These are phyloP conservation scores for Drosophila maculinotata DNA, from an alignment of 2,888 invertebrate species.

Conservation along the genomic window DNA sequence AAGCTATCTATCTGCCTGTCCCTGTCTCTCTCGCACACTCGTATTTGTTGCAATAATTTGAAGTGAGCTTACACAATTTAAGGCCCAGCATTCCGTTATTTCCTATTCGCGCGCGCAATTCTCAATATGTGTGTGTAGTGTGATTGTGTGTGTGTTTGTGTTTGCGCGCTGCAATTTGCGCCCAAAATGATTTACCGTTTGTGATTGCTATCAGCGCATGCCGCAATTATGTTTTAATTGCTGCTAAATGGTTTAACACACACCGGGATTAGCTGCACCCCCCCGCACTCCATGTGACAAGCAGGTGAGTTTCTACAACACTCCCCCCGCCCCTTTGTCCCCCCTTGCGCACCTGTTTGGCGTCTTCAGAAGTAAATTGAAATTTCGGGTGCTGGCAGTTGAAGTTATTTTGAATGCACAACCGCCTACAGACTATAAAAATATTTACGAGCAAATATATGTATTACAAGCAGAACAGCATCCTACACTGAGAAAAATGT, in stretches of 20 bases:
- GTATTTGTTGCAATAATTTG: conserved; percentile 54
- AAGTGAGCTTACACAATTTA: conserved; percentile 51
- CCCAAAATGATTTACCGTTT: conserved; percentile 68
- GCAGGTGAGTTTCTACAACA: conserved; percentile 51
- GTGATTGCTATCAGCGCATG: conserved; percentile 70
- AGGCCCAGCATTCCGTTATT: conserved; percentile 44
- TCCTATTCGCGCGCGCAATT: conserved; percentile 60
- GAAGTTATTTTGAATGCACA: conserved; percentile 47
- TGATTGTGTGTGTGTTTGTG: conserved; percentile 13
- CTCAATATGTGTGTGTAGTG: conserved; percentile 13
- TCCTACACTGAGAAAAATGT: background rate
- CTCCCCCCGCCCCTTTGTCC: background rate
- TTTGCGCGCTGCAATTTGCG: conserved; percentile 50
- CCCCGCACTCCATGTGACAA: conserved; percentile 20
- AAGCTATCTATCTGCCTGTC: conserved; percentile 13
- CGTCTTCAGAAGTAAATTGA: conserved; percentile 57
- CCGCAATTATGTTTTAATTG: conserved; percentile 80
- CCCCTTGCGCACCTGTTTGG: conserved; percentile 4
- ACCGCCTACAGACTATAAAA: conserved; percentile 70
- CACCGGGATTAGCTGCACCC: conserved; percentile 69
- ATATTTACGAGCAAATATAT: conserved; percentile 79
- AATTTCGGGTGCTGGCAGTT: conserved; percentile 38
- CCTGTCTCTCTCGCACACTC: background rate
- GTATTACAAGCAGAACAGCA: conserved; percentile 50
- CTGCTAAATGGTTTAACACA: conserved; percentile 73